Percentiles rank a stretch among this genome's conserved stretches.
Conservation (phyloP, 2,113 vertebrate genomes). For the Sciurus niger region DNA sequence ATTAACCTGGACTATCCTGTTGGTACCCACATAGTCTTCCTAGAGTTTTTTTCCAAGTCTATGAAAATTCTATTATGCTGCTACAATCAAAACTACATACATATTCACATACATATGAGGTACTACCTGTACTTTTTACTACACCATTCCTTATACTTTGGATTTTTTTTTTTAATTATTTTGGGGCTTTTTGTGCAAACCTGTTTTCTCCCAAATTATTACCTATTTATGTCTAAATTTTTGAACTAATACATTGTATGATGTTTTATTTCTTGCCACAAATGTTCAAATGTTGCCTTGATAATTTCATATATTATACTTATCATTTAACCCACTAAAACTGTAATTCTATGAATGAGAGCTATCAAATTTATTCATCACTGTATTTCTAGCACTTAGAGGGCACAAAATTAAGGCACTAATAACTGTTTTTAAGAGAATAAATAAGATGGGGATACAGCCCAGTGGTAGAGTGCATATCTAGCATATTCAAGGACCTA, state of each 20-base stretch:
- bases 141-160: not conserved
- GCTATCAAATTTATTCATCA: slow-evolving; percentile 17
- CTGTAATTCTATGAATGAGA: not conserved
- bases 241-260: slow-evolving; percentile 6
- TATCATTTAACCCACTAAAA: slow-evolving; percentile 6
- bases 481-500: not conserved
- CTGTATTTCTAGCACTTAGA: slow-evolving; percentile 26
- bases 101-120: not conserved
- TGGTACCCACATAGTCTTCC: not conserved
- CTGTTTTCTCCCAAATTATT: not conserved
- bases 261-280: slow-evolving; percentile 53
- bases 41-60: slow-evolving; percentile 33
- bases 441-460: not conserved
- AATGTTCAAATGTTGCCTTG: slow-evolving; percentile 10
- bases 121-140: not conserved
- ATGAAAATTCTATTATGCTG: not conserved
- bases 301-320: not conserved
- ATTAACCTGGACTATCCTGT: not conserved
- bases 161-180: not conserved
- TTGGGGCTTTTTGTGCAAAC: not conserved
- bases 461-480: not conserved
- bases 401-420: not conserved
- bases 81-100: slow-evolving; percentile 18
- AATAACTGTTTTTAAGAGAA: not conserved
- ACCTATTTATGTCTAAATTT: slow-evolving; percentile 19